These are phyloP conservation scores for Cygnus olor DNA, from an alignment of 2,797 vertebrate genomes.

Conservation along the genomic window DNA sequence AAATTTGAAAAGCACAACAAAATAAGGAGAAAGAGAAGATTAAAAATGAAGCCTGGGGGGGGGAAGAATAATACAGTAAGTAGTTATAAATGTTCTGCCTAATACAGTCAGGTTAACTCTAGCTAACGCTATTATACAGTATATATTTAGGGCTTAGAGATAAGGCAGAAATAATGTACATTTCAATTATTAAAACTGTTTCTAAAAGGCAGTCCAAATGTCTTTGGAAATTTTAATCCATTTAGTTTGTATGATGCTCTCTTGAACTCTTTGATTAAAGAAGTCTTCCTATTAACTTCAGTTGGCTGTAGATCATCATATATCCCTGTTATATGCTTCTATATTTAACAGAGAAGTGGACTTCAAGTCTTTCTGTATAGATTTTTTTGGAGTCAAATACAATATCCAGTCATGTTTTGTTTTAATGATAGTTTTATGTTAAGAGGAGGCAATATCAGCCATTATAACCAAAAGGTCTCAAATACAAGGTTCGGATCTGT, in stretches of 20 bases:
- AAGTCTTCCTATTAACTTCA: neutral
- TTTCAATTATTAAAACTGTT: conserved; percentile 54
- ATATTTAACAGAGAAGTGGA: neutral
- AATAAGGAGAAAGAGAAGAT: conserved; percentile 41
- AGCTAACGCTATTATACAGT: conserved; percentile 38
- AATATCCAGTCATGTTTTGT: neutral
- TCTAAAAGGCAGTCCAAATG: conserved; percentile 42
- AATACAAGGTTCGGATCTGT: neutral
- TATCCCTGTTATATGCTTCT: neutral
- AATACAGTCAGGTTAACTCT: conserved; percentile 53
- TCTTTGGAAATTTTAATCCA: conserved; percentile 18
- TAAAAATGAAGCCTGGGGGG: conserved; percentile 29
- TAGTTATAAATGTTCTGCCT: conserved; percentile 60
- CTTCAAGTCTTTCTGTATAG: neutral
- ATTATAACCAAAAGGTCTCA: neutral
- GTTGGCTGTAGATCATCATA: neutral
- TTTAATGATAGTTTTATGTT: neutral
- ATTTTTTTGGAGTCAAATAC: neutral
- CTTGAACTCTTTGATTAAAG: conserved; percentile 48
- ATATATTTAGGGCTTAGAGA: conserved; percentile 31
- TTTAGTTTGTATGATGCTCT: conserved; percentile 23
- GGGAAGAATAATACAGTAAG: neutral
- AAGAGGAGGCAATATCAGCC: neutral
- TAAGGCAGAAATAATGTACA: conserved; percentile 47
- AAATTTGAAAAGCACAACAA: neutral